Conservation (phyloP, 2,888 invertebrate species). For the Villa cingulata region DNA sequence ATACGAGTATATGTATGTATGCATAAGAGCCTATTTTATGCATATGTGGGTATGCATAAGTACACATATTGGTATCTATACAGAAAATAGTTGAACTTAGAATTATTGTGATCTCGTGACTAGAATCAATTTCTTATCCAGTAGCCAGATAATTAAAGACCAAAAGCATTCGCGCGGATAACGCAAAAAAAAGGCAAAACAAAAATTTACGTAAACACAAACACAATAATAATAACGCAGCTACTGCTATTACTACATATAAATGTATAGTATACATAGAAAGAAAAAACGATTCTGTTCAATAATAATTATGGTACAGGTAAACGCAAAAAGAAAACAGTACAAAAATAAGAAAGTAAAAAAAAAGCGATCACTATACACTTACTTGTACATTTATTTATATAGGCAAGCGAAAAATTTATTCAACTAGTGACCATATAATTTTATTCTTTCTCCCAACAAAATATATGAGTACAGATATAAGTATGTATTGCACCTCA, state of each 20-base stretch:
- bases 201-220: neutral
- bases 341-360: neutral
- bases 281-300: too few relatives aligned
- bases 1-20: neutral
- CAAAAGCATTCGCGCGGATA: neutral
- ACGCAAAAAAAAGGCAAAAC: neutral
- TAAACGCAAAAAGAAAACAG: neutral
- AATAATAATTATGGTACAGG: too few relatives aligned
- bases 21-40: neutral
- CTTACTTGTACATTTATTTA: too few relatives aligned
- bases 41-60: neutral
- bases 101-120: slow-evolving; percentile 9
- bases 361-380: too few relatives aligned
- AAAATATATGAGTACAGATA: too few relatives aligned
- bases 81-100: neutral
- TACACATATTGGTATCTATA: neutral
- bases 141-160: slow-evolving; percentile 6
- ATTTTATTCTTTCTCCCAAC: too few relatives aligned
- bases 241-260: too few relatives aligned
- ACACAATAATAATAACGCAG: too few relatives aligned
- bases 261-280: too few relatives aligned
- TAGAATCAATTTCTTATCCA: slow-evolving; percentile 11
- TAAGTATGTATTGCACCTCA: too few relatives aligned
- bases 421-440: too few relatives aligned
- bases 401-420: too few relatives aligned